Evolutionary conservation across 2,888 invertebrate species (phyloP), one percentile per base, ranked within the genome.

Genomic region (Plagiodera versicolora): DNA sequence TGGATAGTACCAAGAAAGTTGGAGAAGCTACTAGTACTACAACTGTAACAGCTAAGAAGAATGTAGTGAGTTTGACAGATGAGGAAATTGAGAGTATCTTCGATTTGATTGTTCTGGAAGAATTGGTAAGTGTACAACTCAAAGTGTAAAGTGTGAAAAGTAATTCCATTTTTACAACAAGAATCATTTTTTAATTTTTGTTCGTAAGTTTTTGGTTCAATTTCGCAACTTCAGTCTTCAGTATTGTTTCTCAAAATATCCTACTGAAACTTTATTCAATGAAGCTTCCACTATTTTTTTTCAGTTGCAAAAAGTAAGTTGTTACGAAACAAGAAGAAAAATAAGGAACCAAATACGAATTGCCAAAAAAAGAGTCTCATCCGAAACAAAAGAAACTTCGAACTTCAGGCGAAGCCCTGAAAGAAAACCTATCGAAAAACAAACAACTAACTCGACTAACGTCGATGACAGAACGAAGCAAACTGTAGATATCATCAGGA

Each of bases 291-390:
- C n/a, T n/a, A n/a, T n/a, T n/a, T n/a, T n/a, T n/a, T n/a, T n/a
- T n/a, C 82, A 89, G 87, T 81, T 92, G 78, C 89, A 91, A 80
- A 88, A 87, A 73, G 89, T 90, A 60, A 86, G 86, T 56, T 88
- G 88, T 64, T 92, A 92, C 76, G 92, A 92, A 75, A 85, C 91
- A 72, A 82, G 92, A 69, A 85, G 91, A 64, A 85, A 89, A 67
- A 89, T 93, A 57, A 84, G 92, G 64, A 85, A 89, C 1, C 91
- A 92, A 79, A 90, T 92, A 63, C 84, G 92, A 64, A 77, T 89
- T 16, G 88, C 90, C 8, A 89, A 87, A 75, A 87, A 88, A 70
- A 81, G 85, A 66, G 82, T 30, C 9, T 53, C 52, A 6, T 46
- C 51, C 11, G 52, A 24, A 56, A 44, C 52, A n/a, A 53, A 20